Percentiles rank a stretch among this genome's conserved stretches.
Evolutionary conservation across 2,888 invertebrate species (phyloP).

Genomic region (Cantharis lateralis): DNA sequence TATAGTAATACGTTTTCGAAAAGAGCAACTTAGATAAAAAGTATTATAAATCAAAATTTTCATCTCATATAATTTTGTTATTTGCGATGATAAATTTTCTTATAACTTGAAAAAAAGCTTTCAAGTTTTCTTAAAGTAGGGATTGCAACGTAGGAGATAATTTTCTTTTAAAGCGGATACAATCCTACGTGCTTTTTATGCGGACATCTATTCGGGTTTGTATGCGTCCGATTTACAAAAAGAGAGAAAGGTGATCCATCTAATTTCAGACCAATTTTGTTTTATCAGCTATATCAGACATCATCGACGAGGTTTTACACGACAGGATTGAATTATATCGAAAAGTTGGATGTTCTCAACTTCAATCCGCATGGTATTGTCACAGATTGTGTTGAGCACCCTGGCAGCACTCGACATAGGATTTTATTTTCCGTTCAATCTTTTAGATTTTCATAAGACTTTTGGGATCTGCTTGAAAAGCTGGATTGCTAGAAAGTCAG

Average conservation of each 20-base stretch:
- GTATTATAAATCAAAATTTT: background rate
- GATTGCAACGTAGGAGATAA: background rate
- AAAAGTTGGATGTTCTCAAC: background rate
- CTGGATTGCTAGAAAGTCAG: background rate
- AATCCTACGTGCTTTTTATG: background rate
- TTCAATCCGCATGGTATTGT: background rate
- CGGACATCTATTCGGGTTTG: background rate
- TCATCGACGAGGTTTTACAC: background rate
- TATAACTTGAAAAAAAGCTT: background rate
- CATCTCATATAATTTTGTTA: background rate
- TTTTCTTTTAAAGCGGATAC: background rate
- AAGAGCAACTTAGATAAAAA: background rate
- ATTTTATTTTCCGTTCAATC: background rate
- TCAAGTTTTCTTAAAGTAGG: background rate
- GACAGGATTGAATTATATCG: background rate
- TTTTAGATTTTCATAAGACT: background rate
- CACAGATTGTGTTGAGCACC: background rate
- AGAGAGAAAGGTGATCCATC: background rate
- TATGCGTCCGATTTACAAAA: background rate
- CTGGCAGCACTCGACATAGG: background rate
- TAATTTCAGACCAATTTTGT: background rate
- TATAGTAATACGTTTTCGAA: background rate
- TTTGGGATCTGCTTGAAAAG: background rate
- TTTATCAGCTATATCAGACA: background rate
- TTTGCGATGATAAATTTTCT: background rate